Conservation (phyloP, 2,888 invertebrate species). For the Lutraria lutraria region DNA sequence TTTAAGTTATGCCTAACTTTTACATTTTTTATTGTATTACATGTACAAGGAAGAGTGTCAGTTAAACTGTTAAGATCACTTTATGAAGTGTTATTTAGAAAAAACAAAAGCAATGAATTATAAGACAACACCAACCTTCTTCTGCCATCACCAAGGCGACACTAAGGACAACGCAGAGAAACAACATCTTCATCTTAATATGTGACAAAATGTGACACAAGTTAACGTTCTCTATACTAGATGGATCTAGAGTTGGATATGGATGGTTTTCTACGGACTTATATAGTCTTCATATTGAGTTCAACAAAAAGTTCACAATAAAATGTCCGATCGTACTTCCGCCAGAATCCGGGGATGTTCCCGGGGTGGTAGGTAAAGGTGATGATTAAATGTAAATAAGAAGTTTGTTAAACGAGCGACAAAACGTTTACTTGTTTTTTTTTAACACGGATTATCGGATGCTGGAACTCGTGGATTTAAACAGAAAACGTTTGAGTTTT, state of each 20-base stretch:
- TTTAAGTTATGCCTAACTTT: background rate
- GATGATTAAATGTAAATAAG: slow-evolving; percentile 10
- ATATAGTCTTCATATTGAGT: background rate
- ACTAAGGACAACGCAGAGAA: background rate
- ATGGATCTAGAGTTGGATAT: background rate
- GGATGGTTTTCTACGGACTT: background rate
- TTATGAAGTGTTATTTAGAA: background rate
- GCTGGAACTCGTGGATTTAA: background rate
- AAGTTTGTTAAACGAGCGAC: background rate
- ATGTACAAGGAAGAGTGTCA: too few species aligned
- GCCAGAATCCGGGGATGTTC: background rate
- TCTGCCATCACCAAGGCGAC: background rate
- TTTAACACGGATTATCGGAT: background rate
- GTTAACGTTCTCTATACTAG: background rate
- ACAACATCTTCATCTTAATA: background rate
- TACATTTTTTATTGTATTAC: background rate
- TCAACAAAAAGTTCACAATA: background rate
- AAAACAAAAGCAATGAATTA: background rate
- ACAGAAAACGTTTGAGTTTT: background rate
- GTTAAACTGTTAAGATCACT: too few species aligned
- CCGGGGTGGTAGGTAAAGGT: background rate
- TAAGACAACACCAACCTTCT: background rate
- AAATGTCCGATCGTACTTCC: background rate
- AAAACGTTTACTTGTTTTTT: background rate
- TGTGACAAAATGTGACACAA: background rate